phyloP scores from a whole-genome alignment of 1,140 invertebrate species.

The Pseudomyrmex sp. region DNA sequence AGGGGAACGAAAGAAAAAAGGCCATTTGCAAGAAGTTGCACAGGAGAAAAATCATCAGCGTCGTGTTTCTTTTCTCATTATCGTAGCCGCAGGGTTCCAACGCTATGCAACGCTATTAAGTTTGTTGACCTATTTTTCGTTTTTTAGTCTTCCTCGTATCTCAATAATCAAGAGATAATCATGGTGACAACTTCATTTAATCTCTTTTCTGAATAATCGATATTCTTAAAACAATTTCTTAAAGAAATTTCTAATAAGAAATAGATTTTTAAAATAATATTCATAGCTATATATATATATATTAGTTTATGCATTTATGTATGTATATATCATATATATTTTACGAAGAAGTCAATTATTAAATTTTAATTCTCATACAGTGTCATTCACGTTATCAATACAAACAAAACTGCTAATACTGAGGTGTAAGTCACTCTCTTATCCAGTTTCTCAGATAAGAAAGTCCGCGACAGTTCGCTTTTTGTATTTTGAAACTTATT shows the following conservation, averaged over 20 bases:
- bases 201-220: too few relatives aligned
- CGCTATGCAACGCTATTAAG: slow-evolving; percentile 50
- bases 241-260: too few relatives aligned
- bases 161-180: neutral
- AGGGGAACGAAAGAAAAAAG: slow-evolving; percentile 8
- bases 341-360: too few relatives aligned
- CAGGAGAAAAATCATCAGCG: slow-evolving; percentile 53
- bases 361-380: too few relatives aligned
- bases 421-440: neutral
- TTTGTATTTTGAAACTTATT: neutral
- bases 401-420: too few relatives aligned
- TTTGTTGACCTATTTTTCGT: slow-evolving; percentile 61
- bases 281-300: too few relatives aligned
- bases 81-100: slow-evolving; percentile 63
- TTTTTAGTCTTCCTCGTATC: slow-evolving; percentile 33
- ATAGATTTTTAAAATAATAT: too few relatives aligned
- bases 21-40: neutral
- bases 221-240: too few relatives aligned
- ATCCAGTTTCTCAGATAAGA: neutral
- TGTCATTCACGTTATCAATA: too few relatives aligned
- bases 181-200: slow-evolving; percentile 12
- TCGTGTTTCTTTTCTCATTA: slow-evolving; percentile 72
- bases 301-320: too few relatives aligned
- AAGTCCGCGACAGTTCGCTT: neutral
- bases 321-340: too few relatives aligned